phyloP scores from a whole-genome alignment of 2,113 vertebrate genomes.

The Misgurnus mizolepis region DNA sequence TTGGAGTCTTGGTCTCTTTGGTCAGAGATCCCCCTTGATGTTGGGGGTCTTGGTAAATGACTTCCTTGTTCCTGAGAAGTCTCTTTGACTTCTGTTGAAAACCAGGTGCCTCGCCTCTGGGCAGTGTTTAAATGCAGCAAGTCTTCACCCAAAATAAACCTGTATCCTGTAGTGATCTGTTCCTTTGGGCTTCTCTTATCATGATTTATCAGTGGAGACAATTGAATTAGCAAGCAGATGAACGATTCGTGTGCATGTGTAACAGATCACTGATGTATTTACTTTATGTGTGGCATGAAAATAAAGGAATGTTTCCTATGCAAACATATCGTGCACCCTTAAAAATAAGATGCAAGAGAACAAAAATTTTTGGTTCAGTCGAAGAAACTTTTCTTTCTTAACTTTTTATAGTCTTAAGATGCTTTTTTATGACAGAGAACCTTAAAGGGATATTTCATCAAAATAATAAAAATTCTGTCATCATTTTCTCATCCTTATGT shows the following conservation, averaged over 20 bases:
- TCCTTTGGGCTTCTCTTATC: conserved; percentile 59
- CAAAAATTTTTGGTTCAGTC: no score
- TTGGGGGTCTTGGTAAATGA: conserved; percentile 67
- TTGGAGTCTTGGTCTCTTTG: conserved; percentile 49
- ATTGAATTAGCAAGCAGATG: conserved; percentile 30
- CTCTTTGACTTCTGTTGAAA: conserved; percentile 67
- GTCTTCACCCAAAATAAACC: conserved; percentile 57
- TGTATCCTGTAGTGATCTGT: conserved; percentile 69
- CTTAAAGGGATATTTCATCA: no score
- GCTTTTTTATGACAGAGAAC: no score
- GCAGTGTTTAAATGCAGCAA: conserved; percentile 60
- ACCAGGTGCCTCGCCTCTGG: conserved; percentile 70
- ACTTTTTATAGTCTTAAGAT: no score
- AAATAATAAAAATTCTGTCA: no score
- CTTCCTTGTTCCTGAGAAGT: conserved; percentile 72
- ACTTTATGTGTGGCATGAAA: not conserved
- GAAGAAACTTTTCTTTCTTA: no score
- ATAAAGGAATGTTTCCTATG: not conserved
- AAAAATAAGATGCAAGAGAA: no score
- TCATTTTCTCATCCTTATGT: no score
- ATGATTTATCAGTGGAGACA: conserved; percentile 26
- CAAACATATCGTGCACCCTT: not conserved
- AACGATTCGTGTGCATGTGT: conserved; percentile 4
- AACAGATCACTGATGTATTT: not conserved
- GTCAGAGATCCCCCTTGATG: conserved; percentile 61